Conservation (phyloP, 2,797 vertebrate genomes). For the Urosaurus nigricauda region DNA sequence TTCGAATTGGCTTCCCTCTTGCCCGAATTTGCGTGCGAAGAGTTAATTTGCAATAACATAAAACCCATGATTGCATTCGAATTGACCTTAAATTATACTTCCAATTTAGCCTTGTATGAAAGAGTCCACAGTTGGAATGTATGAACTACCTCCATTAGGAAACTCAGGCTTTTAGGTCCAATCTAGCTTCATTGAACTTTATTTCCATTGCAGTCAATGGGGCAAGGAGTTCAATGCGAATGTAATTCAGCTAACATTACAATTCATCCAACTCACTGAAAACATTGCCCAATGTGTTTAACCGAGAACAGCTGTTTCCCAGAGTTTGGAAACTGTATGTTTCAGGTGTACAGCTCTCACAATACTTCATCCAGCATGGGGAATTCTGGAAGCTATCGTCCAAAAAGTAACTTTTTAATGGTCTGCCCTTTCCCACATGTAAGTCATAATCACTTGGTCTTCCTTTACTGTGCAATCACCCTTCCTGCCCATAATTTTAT, state of each 20-base stretch:
- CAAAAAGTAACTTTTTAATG: background rate
- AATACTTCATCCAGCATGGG: background rate
- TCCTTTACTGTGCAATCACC: too few relatives aligned
- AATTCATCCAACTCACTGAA: background rate
- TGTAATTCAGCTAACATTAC: background rate
- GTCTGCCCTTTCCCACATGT: background rate
- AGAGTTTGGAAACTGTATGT: background rate
- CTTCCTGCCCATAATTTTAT: too few relatives aligned
- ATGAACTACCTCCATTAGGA: background rate
- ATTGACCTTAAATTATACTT: too few relatives aligned
- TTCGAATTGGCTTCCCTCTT: too few relatives aligned
- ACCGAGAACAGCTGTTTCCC: background rate
- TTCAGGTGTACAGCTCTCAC: background rate
- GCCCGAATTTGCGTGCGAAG: too few relatives aligned
- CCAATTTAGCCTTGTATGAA: too few relatives aligned
- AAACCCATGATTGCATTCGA: too few relatives aligned
- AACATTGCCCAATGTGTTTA: background rate
- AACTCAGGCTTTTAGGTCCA: background rate
- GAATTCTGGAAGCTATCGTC: background rate
- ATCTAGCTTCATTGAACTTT: background rate
- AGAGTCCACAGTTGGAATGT: background rate
- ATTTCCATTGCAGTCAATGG: background rate
- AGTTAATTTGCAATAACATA: too few relatives aligned
- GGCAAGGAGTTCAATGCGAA: background rate
- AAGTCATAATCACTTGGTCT: too few relatives aligned